These are phyloP conservation scores for Drosophila sturtevanti DNA, from an alignment of 1,140 invertebrate genomes.

Conservation along the genomic window DNA sequence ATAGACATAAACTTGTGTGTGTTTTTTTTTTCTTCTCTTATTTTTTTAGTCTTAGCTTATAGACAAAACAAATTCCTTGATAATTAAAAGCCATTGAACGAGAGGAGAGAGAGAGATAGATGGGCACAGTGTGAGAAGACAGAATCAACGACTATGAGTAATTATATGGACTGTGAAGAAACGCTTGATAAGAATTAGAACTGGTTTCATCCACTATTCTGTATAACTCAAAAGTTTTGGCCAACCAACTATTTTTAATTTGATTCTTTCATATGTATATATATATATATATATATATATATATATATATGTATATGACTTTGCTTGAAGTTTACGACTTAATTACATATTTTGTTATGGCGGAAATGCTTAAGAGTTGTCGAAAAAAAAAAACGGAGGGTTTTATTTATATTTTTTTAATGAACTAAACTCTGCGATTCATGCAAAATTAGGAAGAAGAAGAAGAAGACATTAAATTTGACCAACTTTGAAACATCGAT, in stretches of 20 bases:
- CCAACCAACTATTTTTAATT: constrained; percentile 26
- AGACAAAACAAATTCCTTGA: constrained; percentile 51
- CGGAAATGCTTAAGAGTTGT: constrained; percentile 63
- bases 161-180: constrained; percentile 73
- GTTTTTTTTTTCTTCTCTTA: constrained; percentile 14
- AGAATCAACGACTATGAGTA: constrained; percentile 53
- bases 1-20: constrained; percentile 3
- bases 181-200: constrained; percentile 75
- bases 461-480: constrained; percentile 23
- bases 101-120: constrained; percentile 8
- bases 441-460: constrained; percentile 5
- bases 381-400: constrained; percentile 7
- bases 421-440: constrained; percentile 33
- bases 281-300: too few species aligned
- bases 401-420: constrained; percentile 15
- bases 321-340: constrained; percentile 49
- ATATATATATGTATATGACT: constrained; percentile 52
- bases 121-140: constrained; percentile 13
- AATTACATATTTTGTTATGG: constrained; percentile 63
- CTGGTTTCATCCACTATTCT: constrained; percentile 52
- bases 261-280: constrained; percentile 21
- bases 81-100: constrained; percentile 75
- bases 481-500: constrained; percentile 31
- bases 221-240: constrained; percentile 18
- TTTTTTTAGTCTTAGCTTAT: constrained; percentile 32